Base-by-base conservation (phyloP, 2,888 invertebrate genomes). In the Linnaemya tessellans region DNA sequence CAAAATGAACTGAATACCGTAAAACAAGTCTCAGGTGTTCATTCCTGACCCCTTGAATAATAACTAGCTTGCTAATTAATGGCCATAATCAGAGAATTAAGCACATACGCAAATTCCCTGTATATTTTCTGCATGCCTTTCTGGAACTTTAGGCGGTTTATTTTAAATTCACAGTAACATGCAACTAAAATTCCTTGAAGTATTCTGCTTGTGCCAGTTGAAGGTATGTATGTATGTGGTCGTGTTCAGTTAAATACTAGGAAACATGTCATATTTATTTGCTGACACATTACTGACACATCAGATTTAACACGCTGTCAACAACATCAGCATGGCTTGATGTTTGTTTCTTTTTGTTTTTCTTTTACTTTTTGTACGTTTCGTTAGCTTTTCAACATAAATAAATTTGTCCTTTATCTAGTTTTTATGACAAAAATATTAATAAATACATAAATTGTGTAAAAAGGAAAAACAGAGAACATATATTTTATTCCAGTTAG, bases 271-370 rank as follows among this genome's bases (percentile, higher is more conserved):
- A 82, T 71, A 82, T 82, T 75, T 82, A 82, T 82, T 75, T 82
- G 74, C 67, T 85, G 85, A 82, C 85, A 85, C 79, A 85, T 85
- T 85, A 80, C 82, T 85, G 85, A 82, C 85, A 82, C 79, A 82
- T 75, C 79, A 82, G 82, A 80, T 75, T 85, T 82, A 82, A 85
- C 64, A 82, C 70, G 56, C 71, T 85, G 82, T 80, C 85, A 85
- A 71, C 85, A 79, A 65, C 58, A 58, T 60, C 70, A 75, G 58
- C 64, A 73, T 71, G 75, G 22, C 54, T 68, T 65, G 49, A 58
- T 49, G 18, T 80, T 30, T 30, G 30, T 30, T 30, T 41, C 13
- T 13, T 41, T 62, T 46, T 51, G 62, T 71, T 11, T n/a, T n/a
- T n/a, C n/a, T n/a, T n/a, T n/a, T 62, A 62, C 62, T 79, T n/a